phyloP scores from a whole-genome alignment of 2,113 vertebrate genomes.

The Cygnus atratus region DNA sequence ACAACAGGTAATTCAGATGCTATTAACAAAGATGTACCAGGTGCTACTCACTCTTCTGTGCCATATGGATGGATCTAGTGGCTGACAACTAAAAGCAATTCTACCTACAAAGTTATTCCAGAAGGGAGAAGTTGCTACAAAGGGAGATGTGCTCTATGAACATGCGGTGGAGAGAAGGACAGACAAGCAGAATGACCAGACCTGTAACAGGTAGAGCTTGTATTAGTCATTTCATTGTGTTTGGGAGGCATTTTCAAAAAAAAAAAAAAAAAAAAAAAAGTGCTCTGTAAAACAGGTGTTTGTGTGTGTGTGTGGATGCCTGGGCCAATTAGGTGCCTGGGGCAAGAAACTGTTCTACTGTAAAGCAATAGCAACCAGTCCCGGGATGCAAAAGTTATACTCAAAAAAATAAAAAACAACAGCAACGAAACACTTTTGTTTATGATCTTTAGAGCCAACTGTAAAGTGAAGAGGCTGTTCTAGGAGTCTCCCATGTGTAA shows the following conservation, averaged over 20 bases:
- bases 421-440: background rate
- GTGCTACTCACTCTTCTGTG: background rate
- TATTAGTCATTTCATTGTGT: too few species aligned
- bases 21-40: background rate
- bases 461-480: background rate
- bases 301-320: background rate
- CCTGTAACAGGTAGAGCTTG: background rate
- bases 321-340: background rate
- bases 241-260: background rate
- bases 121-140: background rate
- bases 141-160: background rate
- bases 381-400: background rate
- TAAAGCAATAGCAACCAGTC: background rate
- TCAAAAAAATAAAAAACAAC: background rate
- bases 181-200: too few species aligned
- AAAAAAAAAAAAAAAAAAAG: too few species aligned
- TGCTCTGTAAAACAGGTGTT: accelerated
- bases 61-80: too few species aligned
- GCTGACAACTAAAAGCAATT: background rate
- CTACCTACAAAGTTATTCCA: background rate
- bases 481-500: background rate
- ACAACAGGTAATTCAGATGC: background rate
- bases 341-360: background rate
- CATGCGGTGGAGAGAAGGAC: background rate
- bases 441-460: background rate